Percentiles rank a stretch among this genome's conserved stretches.
These are phyloP conservation scores for Poecilia picta DNA, from an alignment of 2,797 vertebrate species.

Conservation along the genomic window DNA sequence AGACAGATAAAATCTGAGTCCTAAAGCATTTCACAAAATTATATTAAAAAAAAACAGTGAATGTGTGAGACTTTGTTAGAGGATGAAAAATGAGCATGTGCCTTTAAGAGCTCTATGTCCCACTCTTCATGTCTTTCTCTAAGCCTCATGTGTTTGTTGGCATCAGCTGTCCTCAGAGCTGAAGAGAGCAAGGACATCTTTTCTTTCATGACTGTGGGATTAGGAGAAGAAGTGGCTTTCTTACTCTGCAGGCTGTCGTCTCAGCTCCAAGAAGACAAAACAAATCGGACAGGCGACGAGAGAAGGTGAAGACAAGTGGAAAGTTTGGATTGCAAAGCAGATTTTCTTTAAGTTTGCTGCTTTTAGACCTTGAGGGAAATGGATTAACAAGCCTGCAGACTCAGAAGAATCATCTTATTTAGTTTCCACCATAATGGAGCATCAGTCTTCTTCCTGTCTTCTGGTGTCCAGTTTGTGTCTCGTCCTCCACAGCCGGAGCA, in stretches of 20 bases:
- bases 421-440: conserved; percentile 39
- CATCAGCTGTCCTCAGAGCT: conserved; percentile 73
- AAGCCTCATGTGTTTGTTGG: conserved; percentile 75
- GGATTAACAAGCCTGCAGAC: conserved; percentile 27
- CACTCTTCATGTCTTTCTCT: conserved; percentile 66
- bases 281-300: conserved; percentile 32
- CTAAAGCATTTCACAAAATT: conserved; percentile 46
- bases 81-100: conserved; percentile 60
- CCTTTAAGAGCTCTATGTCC: conserved; percentile 80
- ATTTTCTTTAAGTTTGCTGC: conserved; percentile 16
- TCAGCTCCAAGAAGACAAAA: conserved; percentile 28
- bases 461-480: conserved; percentile 15
- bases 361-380: conserved; percentile 22
- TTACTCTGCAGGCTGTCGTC: conserved; percentile 50
- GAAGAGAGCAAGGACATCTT: conserved; percentile 65
- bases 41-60: conserved; percentile 41
- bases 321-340: conserved; percentile 52
- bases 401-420: conserved; percentile 17
- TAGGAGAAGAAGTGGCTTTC: conserved; percentile 54
- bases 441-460: conserved; percentile 28
- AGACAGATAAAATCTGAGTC: conserved; percentile 49
- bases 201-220: conserved; percentile 63
- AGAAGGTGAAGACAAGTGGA: conserved; percentile 44
- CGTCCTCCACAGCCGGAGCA: conserved; percentile 56
- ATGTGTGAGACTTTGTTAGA: conserved; percentile 45